phyloP scores from a whole-genome alignment of 1,140 invertebrate species.

The Cecropterus lyciades region DNA sequence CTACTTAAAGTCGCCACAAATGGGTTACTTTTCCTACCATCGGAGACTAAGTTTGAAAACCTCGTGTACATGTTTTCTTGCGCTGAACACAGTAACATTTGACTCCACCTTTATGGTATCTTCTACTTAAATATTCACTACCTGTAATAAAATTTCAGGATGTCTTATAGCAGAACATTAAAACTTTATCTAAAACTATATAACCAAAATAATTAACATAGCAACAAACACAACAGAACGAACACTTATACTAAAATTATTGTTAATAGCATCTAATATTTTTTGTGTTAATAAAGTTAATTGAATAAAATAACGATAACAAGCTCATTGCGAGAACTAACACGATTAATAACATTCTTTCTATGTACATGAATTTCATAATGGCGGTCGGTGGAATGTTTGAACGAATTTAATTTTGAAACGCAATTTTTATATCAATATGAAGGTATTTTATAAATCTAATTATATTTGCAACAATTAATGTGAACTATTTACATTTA shows the following conservation, averaged over 20 bases:
- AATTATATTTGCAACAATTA: too few species aligned
- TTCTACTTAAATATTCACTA: too few species aligned
- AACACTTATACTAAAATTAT: neutral
- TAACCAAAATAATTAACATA: slow-evolving; percentile 1
- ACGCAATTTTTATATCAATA: neutral
- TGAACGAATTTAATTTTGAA: neutral
- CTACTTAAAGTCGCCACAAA: too few species aligned
- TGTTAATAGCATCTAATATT: neutral
- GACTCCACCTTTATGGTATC: too few species aligned
- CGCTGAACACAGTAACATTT: too few species aligned
- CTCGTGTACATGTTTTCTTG: too few species aligned
- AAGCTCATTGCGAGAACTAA: neutral
- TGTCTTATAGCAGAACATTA: too few species aligned
- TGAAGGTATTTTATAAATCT: too few species aligned
- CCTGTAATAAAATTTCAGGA: too few species aligned
- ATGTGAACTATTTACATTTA: too few species aligned
- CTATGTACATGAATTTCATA: neutral
- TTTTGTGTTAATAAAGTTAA: slow-evolving; percentile 11
- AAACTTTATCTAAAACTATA: neutral
- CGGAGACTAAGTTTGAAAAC: too few species aligned
- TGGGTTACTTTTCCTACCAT: too few species aligned
- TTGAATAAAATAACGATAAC: slow-evolving; percentile 18
- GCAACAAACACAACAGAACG: neutral
- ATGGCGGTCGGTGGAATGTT: neutral
- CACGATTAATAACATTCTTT: slow-evolving; percentile 1